phyloP scores from a whole-genome alignment of 1,140 invertebrate species.

The Ctenoplectra terminalis region DNA sequence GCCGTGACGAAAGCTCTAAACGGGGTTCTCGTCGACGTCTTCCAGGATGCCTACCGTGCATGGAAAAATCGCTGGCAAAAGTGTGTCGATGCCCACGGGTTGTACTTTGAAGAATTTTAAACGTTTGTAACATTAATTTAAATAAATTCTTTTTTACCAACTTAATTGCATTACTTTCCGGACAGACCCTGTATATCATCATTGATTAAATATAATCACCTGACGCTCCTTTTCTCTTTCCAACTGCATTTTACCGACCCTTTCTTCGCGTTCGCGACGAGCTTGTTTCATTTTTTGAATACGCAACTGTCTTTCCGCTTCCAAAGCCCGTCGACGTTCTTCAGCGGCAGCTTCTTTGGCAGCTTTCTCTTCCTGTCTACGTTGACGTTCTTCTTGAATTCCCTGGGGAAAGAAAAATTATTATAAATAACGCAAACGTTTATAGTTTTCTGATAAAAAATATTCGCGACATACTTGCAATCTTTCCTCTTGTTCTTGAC shows the following conservation, averaged over 20 bases:
- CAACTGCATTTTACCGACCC: slow-evolving; percentile 93
- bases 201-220: slow-evolving; percentile 55
- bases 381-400: slow-evolving; percentile 88
- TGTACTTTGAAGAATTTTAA: too few relatives aligned
- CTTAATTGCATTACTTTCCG: too few relatives aligned
- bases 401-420: slow-evolving; percentile 71
- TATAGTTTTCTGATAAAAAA: slow-evolving; percentile 2
- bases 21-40: too few relatives aligned
- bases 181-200: too few relatives aligned
- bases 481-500: slow-evolving; percentile 92
- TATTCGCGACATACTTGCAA: slow-evolving; percentile 84
- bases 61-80: too few relatives aligned
- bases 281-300: slow-evolving; percentile 93
- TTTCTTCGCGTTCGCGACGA: slow-evolving; percentile 91
- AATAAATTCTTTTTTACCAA: too few relatives aligned
- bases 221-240: slow-evolving; percentile 93
- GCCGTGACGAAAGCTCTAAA: too few relatives aligned
- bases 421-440: neutral
- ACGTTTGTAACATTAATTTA: too few relatives aligned
- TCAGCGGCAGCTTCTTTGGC: slow-evolving; percentile 97
- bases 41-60: too few relatives aligned
- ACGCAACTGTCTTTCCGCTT: slow-evolving; percentile 90
- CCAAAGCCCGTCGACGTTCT: slow-evolving; percentile 92
- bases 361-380: slow-evolving; percentile 94
- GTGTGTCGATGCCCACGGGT: too few relatives aligned